Conservation (phyloP, 2,797 vertebrate species). For the Lophius americanus region DNA sequence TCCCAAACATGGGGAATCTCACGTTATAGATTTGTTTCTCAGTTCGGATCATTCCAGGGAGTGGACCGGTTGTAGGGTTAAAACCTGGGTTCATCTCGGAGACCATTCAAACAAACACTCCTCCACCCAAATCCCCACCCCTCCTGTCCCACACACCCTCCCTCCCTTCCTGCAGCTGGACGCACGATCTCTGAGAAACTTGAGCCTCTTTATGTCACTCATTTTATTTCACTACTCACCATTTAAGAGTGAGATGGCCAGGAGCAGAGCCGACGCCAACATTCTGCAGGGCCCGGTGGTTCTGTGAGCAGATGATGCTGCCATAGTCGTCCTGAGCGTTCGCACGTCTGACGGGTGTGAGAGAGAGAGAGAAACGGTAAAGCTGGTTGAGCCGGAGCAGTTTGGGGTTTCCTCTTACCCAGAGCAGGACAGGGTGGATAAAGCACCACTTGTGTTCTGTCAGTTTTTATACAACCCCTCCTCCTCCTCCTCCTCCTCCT, state of each 20-base stretch:
- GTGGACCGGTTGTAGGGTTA: constrained; percentile 69
- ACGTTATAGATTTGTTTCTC: constrained; percentile 1
- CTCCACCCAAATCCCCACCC: constrained; percentile 47
- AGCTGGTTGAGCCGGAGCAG: constrained; percentile 56
- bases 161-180: constrained; percentile 17
- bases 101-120: constrained; percentile 64
- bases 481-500: background rate
- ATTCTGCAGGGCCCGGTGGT: constrained; percentile 24
- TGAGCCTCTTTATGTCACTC: background rate
- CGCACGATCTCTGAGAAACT: constrained; percentile 28
- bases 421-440: constrained; percentile 72
- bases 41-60: constrained; percentile 34
- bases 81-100: constrained; percentile 60
- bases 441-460: constrained; percentile 77
- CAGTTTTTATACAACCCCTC: constrained; percentile 71
- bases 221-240: constrained; percentile 53
- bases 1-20: background rate
- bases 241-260: constrained; percentile 46
- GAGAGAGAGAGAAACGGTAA: constrained; percentile 51
- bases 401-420: constrained; percentile 75
- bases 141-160: constrained; percentile 29
- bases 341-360: constrained; percentile 46
- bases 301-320: constrained; percentile 61
- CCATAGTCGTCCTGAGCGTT: constrained; percentile 61
- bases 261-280: constrained; percentile 45